Evolutionary conservation across 2,797 vertebrate genomes (phyloP), one percentile per base, ranked within the genome.

Genomic region (Tympanoctomys barrerae): DNA sequence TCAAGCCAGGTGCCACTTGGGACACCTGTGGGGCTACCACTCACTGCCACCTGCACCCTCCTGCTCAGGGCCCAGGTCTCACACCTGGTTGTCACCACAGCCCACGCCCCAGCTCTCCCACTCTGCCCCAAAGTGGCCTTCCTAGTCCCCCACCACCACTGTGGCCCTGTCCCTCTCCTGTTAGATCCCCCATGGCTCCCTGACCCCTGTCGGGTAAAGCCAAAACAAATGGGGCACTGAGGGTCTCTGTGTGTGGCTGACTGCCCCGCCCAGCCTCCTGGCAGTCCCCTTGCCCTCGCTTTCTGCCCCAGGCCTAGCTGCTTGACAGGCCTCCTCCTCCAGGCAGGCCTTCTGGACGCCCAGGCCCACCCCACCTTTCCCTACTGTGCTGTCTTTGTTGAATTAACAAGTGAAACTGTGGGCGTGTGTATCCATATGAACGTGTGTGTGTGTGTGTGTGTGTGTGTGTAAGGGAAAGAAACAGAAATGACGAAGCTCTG

Each of bases 281-380:
- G 54, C 54, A 16, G 54, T 59, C 82, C 66, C 39, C 31, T 90
- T 70, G 33, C 42, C 90, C 4, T 31, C 26, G 6, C 33, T 81
- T 54, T 33, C 71, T 16, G 70, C 46, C 21, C 57, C 75, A 54
- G 71, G 7, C 28, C 8, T 57, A 22, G 5, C 12, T 24, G 46
- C 46, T 19, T 9, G 46, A 24, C 52, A 59, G 31, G 52, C 33
- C 22, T 73, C 92, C 92, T 94, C 95, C 79, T 89, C 94, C 95
- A 85, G 80, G 95, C 89, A 94, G 96, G 57, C 89, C 94, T 95
- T 77, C 86, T 52, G 59, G 92, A 88, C 88, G 26, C 21, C 77
- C 62, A 52, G n/a, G n/a, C 61, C 85, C 54, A n/a, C 88, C 80
- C 0, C 7, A 42, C 87, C 19, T 92, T 66, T 36, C 42, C 33